Base-by-base conservation (phyloP, 2,797 vertebrate species). In the Oreochromis mossambicus region DNA sequence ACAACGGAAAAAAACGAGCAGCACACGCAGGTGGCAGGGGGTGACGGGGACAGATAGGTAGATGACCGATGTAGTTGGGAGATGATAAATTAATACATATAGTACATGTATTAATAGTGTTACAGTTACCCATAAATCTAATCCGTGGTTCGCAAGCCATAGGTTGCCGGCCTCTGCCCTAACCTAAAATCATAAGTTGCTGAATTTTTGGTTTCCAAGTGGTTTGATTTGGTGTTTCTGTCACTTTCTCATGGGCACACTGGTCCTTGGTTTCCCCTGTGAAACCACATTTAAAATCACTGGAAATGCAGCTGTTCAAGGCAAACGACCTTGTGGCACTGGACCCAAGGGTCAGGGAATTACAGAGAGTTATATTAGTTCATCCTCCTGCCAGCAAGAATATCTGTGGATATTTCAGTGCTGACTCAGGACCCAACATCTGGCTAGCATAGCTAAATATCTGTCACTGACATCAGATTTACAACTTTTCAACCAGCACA, bases 101-200 rank as follows among this genome's bases (percentile, higher is more conserved):
- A 61, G 3, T 0, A 34, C 17, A 61, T 58, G 56, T 0, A 19
- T 58, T 58, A 34, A 19, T 58, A 6, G 29, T 9, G 17, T 61
- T 3, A 61, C 56, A 34, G 17, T 61, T 61, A 0, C 11, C 17
- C 56, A 1, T 61, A 19, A 61, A 34, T 61, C 0, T 34, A 61
- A 61, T 61, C 9, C 0, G 1, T 58, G 55, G 5, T 58, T 58
- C 55, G 0, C 0, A 29, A 58, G 29, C 8, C 29, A 10, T 58
- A 58, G 55, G 5, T 19, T 58, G 2, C 2, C 29, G 0, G 29
- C 56, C 5, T 61, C 29, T 61, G 32, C 7, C 0, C 58, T 61
- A 36, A 68, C 38, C n/a, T 68, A 43, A 43, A 68, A 43, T 68
- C 21, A 15, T 0, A 21, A 68, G 7, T 46, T 70, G 21, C 21